Conservation (phyloP, 2,113 vertebrate genomes). For the Pedionomus torquatus region DNA sequence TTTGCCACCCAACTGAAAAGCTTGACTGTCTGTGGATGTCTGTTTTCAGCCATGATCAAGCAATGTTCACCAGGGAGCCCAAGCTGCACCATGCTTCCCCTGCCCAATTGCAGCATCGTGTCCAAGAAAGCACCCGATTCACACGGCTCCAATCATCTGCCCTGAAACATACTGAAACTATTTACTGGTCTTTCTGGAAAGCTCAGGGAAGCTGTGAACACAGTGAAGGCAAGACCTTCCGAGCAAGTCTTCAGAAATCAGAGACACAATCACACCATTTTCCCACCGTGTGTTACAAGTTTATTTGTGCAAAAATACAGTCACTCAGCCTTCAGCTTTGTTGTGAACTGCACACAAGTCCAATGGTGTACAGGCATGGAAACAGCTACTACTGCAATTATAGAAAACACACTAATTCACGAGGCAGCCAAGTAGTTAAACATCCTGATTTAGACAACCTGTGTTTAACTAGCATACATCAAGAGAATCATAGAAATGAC, state of each 20-base stretch:
- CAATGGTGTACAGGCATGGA: not conserved
- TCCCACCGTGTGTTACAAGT: not conserved
- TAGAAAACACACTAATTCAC: not conserved
- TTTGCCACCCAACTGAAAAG: not conserved
- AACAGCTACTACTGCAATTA: not conserved
- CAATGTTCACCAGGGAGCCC: not conserved
- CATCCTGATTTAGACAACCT: not conserved
- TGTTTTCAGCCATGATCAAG: not conserved
- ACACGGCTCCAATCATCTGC: not conserved
- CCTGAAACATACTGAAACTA: not conserved
- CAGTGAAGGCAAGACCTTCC: not conserved
- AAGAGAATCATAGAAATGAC: not conserved
- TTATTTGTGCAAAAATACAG: slow-evolving; percentile 38
- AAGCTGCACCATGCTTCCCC: not conserved
- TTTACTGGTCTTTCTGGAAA: not conserved
- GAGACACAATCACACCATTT: not conserved
- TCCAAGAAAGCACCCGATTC: not conserved
- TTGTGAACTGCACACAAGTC: not conserved
- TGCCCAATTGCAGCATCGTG: not conserved
- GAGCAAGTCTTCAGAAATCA: not conserved
- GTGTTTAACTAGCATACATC: not conserved
- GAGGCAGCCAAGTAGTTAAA: not conserved
- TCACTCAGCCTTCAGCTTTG: not conserved
- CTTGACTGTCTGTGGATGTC: not conserved
- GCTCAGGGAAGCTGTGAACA: not conserved